Evolutionary conservation across 2,797 vertebrate species (phyloP), one percentile per base, ranked within the genome.

Genomic region (Hemibagrus guttatus): DNA sequence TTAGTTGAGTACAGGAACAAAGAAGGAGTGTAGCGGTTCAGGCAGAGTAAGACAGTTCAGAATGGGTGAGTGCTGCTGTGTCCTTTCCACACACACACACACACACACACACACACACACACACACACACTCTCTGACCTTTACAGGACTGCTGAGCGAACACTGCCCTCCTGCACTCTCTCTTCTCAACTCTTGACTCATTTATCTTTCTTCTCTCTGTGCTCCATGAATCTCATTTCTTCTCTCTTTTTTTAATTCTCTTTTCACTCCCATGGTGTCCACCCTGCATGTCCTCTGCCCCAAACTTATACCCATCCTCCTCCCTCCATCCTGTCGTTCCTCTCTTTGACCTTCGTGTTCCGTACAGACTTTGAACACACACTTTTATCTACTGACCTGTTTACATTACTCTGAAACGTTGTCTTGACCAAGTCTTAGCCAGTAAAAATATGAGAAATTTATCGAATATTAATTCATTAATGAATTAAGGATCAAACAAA

Each of bases 91-190:
- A 28, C 14, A 85, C 4, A 28, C 78, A 78, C 63, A 46, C 71
- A 12, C 49, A n/a, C 49, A 21, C 74, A 19, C n/a, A 31, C 74
- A 56, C 49, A 76, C 75, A 71, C 72, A 35, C 8, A 87, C 9
- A 12, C 49, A 28, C 74, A 63, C 46, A 58, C 75, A 69, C 35
- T 4, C 58, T 4, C 66, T 90, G 89, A 90, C 89, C 87, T 89
- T 89, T 87, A 49, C 54, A 82, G 84, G 68, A 85, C 49, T 72
- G 86, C 76, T 76, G 78, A 83, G 84, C 39, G 35, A 86, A 86
- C 86, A 87, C 84, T 84, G 84, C 69, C 84, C 81, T 82, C 75
- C 21, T 35, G 74, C 54, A 63, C 68, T 72, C 64, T 58, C 75
- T 85, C 52, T 76, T 69, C 66, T 89, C 39, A 49, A 87, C 49